phyloP scores from a whole-genome alignment of 2,113 vertebrate species.

The Corydoras sp. region DNA sequence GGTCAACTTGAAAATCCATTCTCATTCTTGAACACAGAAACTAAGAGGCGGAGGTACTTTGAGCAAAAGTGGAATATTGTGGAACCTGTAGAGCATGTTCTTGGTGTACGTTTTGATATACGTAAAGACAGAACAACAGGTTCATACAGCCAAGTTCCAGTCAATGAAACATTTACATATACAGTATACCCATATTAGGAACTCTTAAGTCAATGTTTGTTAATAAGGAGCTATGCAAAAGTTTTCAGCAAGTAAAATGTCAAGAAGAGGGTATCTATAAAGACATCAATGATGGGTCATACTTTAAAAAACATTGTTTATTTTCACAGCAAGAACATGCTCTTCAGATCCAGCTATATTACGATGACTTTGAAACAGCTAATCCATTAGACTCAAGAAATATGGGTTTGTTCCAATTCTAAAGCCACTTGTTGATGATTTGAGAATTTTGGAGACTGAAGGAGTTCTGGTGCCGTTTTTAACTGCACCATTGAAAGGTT shows the following conservation, averaged over 20 bases:
- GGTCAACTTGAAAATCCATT: conserved; percentile 15
- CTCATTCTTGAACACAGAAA: conserved; percentile 9
- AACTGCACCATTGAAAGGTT: too few relatives aligned
- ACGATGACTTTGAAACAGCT: conserved; percentile 21
- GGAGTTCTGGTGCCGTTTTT: too few relatives aligned
- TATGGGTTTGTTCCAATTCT: conserved; percentile 17
- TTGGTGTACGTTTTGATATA: conserved; percentile 9
- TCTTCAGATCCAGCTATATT: conserved; percentile 23
- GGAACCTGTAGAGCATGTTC: conserved; percentile 14
- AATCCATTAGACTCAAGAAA: neutral
- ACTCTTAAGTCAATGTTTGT: neutral
- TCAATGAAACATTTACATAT: neutral
- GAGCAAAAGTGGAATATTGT: conserved; percentile 23
- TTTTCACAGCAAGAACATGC: conserved; percentile 4
- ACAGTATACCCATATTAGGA: neutral
- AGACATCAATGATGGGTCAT: conserved; percentile 12
- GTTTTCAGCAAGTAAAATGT: neutral
- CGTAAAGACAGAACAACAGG: conserved; percentile 7
- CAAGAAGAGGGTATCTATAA: neutral
- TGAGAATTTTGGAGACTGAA: neutral
- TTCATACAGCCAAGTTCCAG: conserved; percentile 1
- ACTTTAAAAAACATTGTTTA: conserved; percentile 1
- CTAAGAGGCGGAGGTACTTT: conserved; percentile 16
- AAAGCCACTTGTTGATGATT: neutral
- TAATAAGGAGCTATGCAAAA: neutral